Evolutionary conservation across 2,113 vertebrate species (phyloP).

Genomic region (Reinhardtius hippoglossoides): DNA sequence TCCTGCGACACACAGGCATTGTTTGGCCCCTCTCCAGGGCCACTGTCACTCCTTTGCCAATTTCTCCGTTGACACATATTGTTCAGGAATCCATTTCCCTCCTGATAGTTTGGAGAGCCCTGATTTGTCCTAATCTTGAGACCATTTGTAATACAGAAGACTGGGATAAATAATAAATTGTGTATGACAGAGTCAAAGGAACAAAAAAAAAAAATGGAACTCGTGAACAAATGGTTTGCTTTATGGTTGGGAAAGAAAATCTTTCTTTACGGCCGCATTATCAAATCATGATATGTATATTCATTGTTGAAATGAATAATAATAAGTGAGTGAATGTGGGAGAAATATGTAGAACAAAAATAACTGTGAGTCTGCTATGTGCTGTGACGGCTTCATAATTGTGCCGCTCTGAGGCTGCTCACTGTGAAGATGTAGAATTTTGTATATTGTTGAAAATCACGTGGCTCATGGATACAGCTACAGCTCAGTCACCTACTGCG

Average conservation of each 20-base stretch:
- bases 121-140: slow-evolving; percentile 82
- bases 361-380: slow-evolving; percentile 29
- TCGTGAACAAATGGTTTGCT: slow-evolving; percentile 72
- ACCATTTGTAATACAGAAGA: slow-evolving; percentile 83
- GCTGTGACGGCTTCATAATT: slow-evolving; percentile 54
- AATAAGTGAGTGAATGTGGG: slow-evolving; percentile 51
- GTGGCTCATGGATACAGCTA: slow-evolving; percentile 3
- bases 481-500: slow-evolving; percentile 1
- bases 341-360: slow-evolving; percentile 48
- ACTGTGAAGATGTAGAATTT: slow-evolving; percentile 33
- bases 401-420: slow-evolving; percentile 14
- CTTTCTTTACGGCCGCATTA: slow-evolving; percentile 71
- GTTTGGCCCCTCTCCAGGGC: slow-evolving; percentile 74
- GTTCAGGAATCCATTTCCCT: slow-evolving; percentile 80
- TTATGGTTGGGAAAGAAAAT: slow-evolving; percentile 63
- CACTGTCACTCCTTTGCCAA: slow-evolving; percentile 72
- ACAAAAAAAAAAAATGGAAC: slow-evolving; percentile 58
- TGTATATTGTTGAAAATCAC: slow-evolving; percentile 28
- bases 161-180: slow-evolving; percentile 82
- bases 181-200: slow-evolving; percentile 79
- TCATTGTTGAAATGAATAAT: slow-evolving; percentile 68
- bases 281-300: slow-evolving; percentile 78
- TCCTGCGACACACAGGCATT: slow-evolving; percentile 70
- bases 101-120: slow-evolving; percentile 77
- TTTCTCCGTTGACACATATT: slow-evolving; percentile 77